phyloP scores from a whole-genome alignment of 2,113 vertebrate species.

The Miniopterus natalensis region DNA sequence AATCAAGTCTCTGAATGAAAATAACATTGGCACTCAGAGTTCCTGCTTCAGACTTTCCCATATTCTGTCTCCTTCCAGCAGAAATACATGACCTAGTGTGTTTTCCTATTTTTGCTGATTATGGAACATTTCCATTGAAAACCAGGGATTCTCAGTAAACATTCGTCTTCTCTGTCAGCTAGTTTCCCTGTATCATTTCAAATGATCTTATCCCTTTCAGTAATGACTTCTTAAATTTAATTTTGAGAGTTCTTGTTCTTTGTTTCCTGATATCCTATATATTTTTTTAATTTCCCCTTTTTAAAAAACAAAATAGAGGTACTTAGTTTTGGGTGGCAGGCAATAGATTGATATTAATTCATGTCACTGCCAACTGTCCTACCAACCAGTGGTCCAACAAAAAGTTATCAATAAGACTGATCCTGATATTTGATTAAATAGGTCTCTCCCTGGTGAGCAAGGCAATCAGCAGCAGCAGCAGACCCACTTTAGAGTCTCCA shows the following conservation, averaged over 20 bases:
- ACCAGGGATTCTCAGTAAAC: constrained; percentile 17
- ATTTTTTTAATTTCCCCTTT: constrained; percentile 13
- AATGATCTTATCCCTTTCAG: background rate
- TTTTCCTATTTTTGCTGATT: constrained; percentile 33
- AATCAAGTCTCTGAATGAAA: constrained; percentile 9
- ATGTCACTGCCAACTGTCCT: background rate
- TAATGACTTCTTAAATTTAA: constrained; percentile 2
- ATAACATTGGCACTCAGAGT: background rate
- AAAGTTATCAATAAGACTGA: constrained; percentile 35
- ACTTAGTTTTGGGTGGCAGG: background rate
- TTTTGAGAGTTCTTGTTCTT: background rate
- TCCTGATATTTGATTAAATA: constrained; percentile 55
- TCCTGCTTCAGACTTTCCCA: background rate
- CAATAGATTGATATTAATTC: constrained; percentile 49
- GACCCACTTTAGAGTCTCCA: constrained; percentile 61
- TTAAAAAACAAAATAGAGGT: background rate
- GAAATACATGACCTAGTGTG: background rate
- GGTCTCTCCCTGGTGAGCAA: constrained; percentile 40
- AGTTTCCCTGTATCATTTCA: background rate
- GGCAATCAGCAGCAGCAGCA: constrained; percentile 34
- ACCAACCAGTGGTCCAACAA: background rate
- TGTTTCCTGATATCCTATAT: background rate
- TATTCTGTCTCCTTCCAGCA: background rate
- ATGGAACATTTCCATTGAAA: background rate
- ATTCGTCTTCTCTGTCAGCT: constrained; percentile 17